A percentile compares a stretch with the other conserved stretches of the same genome.
These are phyloP conservation scores for Tetrapedia diversipes DNA, from an alignment of 2,888 invertebrate genomes.

Conservation along the genomic window DNA sequence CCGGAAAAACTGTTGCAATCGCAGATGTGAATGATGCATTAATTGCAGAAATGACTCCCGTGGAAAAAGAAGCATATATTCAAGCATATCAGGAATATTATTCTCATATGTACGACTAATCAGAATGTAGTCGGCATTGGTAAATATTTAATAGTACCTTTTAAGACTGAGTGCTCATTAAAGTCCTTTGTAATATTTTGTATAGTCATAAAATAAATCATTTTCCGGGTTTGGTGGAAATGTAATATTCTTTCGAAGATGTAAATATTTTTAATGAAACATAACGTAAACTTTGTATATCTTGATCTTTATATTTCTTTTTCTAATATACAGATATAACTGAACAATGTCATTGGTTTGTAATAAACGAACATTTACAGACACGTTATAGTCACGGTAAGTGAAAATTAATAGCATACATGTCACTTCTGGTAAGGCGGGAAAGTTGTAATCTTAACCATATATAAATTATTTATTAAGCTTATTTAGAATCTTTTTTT, in stretches of 20 bases:
- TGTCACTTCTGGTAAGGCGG: conserved; percentile 82
- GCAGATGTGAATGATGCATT: conserved; percentile 93
- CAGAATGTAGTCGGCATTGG: conserved; percentile 43
- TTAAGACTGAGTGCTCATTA: conserved; percentile 63
- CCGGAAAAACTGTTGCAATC: conserved; percentile 90
- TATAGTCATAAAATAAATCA: conserved; percentile 72
- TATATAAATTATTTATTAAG: conserved; percentile 71
- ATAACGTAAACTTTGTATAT: conserved; percentile 25
- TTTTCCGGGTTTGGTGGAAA: conserved; percentile 62
- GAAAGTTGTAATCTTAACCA: conserved; percentile 73
- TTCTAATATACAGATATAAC: conserved; percentile 77
- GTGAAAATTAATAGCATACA: conserved; percentile 75
- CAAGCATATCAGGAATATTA: conserved; percentile 97
- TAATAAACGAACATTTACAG: conserved; percentile 62
- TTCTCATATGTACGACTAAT: conserved; percentile 92
- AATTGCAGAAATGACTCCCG: conserved; percentile 94
- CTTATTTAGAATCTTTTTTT: conserved; percentile 73
- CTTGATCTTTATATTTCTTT: conserved; percentile 51
- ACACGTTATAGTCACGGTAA: conserved; percentile 68
- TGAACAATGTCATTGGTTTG: conserved; percentile 74
- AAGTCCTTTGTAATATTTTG: conserved; percentile 75
- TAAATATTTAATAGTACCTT: conserved; percentile 39
- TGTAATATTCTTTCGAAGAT: too few species aligned
- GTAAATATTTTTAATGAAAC: conserved; percentile 13
- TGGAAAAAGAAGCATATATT: conserved; percentile 97